Evolutionary conservation across 1,140 invertebrate species (phyloP), one percentile per base, ranked within the genome.

Genomic region (Drosophila kohkoa): DNA sequence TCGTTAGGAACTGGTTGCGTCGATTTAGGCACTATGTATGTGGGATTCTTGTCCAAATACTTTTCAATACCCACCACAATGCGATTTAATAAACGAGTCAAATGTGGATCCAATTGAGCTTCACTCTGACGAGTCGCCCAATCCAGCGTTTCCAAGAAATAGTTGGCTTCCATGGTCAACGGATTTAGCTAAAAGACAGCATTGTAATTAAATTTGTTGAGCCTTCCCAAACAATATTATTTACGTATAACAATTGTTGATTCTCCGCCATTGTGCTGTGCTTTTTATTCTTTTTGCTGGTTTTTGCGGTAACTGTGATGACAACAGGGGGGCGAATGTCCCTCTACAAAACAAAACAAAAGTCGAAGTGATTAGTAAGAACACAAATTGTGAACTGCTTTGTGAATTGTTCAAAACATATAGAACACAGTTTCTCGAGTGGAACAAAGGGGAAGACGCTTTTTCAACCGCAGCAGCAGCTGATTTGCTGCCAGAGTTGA

Each of bases 31-130:
- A 76, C 6, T 30, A 92, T 80, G 43, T 76, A 78, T 5, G 59
- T 67, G 2, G 81, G 77, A 10, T 78, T 86, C 41, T 77, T 63
- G 30, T 91, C 78, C 43, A 91, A 46, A 55, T 88, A 91, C 3
- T 63, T 73, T 41, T 92, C 81, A 28, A 92, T 90, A 2, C 78
- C 86, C 16, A 64, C 25, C 16, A 91, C 72, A 57, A 91, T 81
- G 2, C 83, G 74, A 55, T 85, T 78, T 7, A 91, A 63, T 0
- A 79, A 51, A 25, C 79, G 58, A 5, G 75, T 51, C 20, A 91
- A 69, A 28, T 77, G 51, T n/a, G 75, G 74, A 77, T 91, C 90
- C 60, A 85, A 51, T 63, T 88, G 75, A 5, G 67, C 45, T 11
- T 65, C 45, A 38, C 5, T 63, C 5, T 79, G 60, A 10, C 51